phyloP scores from a whole-genome alignment of 2,797 vertebrate species.

The Chloroceryle amazona region DNA sequence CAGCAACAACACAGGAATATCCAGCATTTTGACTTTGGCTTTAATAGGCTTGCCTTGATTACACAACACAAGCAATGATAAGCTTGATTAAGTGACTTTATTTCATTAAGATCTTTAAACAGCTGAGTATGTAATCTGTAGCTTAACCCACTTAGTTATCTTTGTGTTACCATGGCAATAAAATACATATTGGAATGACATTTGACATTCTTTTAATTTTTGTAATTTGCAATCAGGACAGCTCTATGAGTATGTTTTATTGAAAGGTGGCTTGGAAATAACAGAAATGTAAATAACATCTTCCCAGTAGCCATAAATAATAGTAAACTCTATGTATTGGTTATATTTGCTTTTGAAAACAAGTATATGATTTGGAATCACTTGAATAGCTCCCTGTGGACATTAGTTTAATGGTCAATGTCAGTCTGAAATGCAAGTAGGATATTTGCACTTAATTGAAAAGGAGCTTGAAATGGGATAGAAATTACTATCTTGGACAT shows the following conservation, averaged over 20 bases:
- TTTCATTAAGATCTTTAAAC: conserved; percentile 72
- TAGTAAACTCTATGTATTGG: not conserved
- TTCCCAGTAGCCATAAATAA: not conserved
- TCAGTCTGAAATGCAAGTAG: not conserved
- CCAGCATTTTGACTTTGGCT: conserved; percentile 38
- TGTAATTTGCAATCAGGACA: conserved; percentile 69
- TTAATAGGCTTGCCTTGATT: conserved; percentile 61
- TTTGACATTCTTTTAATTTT: conserved; percentile 76
- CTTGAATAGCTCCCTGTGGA: not conserved
- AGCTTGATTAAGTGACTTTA: conserved; percentile 74
- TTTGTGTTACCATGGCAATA: conserved; percentile 73
- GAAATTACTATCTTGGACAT: not conserved
- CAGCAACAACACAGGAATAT: not conserved
- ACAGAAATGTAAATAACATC: not conserved
- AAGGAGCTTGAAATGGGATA: not conserved
- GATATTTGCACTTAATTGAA: not conserved
- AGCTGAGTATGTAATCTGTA: conserved; percentile 70
- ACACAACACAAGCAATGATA: conserved; percentile 39
- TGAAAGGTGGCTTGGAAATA: conserved; percentile 53
- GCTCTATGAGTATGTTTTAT: conserved; percentile 8
- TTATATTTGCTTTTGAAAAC: not conserved
- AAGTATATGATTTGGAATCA: not conserved
- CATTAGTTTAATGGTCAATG: not conserved
- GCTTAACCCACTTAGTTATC: conserved; percentile 67
- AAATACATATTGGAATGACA: conserved; percentile 63